Conservation (phyloP, 2,888 invertebrate species). For the Graphium colonna region DNA sequence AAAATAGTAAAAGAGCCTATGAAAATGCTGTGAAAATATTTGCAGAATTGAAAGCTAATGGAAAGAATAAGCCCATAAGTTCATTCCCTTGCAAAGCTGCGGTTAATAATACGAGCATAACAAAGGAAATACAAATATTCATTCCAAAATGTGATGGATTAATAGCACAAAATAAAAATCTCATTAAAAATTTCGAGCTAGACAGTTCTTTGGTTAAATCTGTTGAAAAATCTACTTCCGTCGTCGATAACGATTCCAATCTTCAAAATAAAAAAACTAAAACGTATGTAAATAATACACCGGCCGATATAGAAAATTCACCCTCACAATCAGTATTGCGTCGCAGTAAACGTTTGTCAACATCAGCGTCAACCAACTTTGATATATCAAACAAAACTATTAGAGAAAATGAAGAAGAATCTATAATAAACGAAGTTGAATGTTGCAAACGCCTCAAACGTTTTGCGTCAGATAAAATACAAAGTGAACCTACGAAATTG, state of each 20-base stretch:
- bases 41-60: constrained; percentile 46
- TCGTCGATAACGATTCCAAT: neutral
- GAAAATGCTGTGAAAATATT: constrained; percentile 58
- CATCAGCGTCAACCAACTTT: constrained; percentile 4
- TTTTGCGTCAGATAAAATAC: constrained; percentile 32
- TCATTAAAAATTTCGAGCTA: too few relatives aligned
- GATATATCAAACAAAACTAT: neutral
- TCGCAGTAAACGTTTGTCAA: constrained; percentile 29
- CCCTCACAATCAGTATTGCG: constrained; percentile 34
- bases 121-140: constrained; percentile 1
- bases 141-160: constrained; percentile 13
- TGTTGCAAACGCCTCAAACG: constrained; percentile 36
- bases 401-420: constrained; percentile 15
- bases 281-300: neutral
- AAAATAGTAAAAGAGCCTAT: constrained; percentile 51
- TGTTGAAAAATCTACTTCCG: neutral
- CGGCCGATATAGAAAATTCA: neutral
- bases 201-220: neutral
- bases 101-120: constrained; percentile 11
- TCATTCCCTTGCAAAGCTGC: neutral
- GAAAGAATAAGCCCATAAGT: constrained; percentile 26
- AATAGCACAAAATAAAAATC: neutral
- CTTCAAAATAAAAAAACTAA: neutral
- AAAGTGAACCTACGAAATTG: constrained; percentile 40
- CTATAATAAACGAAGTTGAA: constrained; percentile 3